Base-by-base conservation (phyloP, 1,140 invertebrate genomes). In the Ptiloglossa arizonensis region DNA sequence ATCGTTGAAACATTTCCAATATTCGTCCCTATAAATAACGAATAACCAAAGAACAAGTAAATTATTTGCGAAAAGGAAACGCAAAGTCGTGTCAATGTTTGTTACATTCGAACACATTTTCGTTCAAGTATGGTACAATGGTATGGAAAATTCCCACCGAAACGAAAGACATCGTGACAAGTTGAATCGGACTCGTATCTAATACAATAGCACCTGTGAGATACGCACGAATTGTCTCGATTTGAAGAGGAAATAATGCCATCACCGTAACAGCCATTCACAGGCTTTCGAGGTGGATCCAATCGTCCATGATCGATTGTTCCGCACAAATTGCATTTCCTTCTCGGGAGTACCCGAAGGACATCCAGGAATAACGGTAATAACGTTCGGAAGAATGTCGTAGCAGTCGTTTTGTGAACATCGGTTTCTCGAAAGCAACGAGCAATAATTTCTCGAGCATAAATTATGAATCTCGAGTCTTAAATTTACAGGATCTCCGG, bases 221-320 rank as follows among this genome's bases (percentile, higher is more conserved):
- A 57, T 57, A 75, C 72, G 63, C 72, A 56, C 48, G 50, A 67
- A 57, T 74, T 54, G 48, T 75, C 63, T 75, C 72, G 63, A 68
- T 75, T 75, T 68, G 71, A 63, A 54, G 63, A 57, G 72, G 63
- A 57, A 75, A 75, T 75, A 75, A 75, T 67, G 50, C 63, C 38
- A 75, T 75, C 72, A 24, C 57, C 50, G 63, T 67, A 75, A 75
- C 56, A 35, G 72, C 72, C 52, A 57, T 75, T 75, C 71, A 19
- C 71, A 38, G 60, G 44, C 59, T 67, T 60, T 82, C 72, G 70
- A 67, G 77, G 59, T 63, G 73, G 68, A 82, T 80, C 70, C 81
- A 67, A 82, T 82, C 78, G 81, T 75, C 66, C 78, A 46, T 82
- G 70, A 85, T 78, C 81, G 78, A 83, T 83, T 77, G 78, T 83